These are phyloP conservation scores for Phrixothrix hirtus DNA, from an alignment of 2,888 invertebrate species.

Conservation along the genomic window DNA sequence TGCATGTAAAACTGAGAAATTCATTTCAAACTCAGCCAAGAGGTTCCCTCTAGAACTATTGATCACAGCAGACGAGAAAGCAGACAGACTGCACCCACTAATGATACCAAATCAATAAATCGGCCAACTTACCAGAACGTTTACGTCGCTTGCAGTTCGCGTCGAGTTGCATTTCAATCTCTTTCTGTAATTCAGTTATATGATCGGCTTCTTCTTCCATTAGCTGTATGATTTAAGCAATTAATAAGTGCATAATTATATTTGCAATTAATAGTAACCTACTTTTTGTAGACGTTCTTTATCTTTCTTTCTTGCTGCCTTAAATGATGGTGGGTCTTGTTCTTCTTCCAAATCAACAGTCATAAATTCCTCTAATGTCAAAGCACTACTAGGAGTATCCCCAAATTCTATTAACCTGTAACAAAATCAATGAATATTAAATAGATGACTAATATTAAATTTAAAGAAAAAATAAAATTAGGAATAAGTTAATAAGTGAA, in stretches of 20 bases:
- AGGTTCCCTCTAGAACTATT: too few relatives aligned
- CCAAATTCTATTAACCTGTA: slow-evolving; percentile 87
- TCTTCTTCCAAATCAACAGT: slow-evolving; percentile 95
- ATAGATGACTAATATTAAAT: not conserved
- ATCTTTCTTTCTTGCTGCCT: slow-evolving; percentile 85
- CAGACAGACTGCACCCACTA: too few relatives aligned
- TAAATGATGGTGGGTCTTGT: slow-evolving; percentile 95
- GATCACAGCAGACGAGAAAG: too few relatives aligned
- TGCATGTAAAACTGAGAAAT: too few relatives aligned
- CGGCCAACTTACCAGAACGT: not conserved
- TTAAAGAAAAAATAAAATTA: not conserved
- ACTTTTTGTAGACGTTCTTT: slow-evolving; percentile 82
- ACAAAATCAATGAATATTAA: slow-evolving; percentile 8
- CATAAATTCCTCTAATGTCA: slow-evolving; percentile 97
- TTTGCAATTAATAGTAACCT: slow-evolving; percentile 44
- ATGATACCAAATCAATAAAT: not conserved
- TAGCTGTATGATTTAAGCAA: slow-evolving; percentile 34
- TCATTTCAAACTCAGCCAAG: too few relatives aligned
- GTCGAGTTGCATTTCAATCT: slow-evolving; percentile 84
- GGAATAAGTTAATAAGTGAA: not conserved
- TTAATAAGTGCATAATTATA: not conserved
- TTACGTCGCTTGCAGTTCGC: slow-evolving; percentile 59
- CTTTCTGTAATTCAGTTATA: slow-evolving; percentile 77
- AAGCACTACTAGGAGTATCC: slow-evolving; percentile 91
- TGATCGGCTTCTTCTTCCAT: slow-evolving; percentile 66